Conservation (phyloP, 2,113 vertebrate species). For the Pungitius pungitius region DNA sequence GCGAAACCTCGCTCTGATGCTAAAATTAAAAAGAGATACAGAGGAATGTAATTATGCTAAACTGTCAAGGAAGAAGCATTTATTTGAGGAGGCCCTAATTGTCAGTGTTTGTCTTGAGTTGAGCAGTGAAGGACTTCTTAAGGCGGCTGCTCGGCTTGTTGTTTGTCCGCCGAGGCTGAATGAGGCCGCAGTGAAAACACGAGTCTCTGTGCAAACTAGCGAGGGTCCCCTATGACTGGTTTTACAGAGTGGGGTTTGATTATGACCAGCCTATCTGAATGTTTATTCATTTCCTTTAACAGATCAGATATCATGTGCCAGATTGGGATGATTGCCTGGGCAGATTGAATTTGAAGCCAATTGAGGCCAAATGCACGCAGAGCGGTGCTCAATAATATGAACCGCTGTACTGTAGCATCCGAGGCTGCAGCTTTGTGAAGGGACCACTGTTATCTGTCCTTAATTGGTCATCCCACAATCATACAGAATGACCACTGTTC, state of each 20-base stretch:
- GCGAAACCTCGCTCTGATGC: slow-evolving; percentile 76
- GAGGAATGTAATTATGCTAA: slow-evolving; percentile 73
- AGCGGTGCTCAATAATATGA: slow-evolving; percentile 18
- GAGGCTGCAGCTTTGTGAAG: slow-evolving; percentile 20
- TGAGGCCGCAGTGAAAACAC: slow-evolving; percentile 62
- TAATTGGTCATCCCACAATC: slow-evolving; percentile 29
- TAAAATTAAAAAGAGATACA: slow-evolving; percentile 72
- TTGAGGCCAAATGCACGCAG: slow-evolving; percentile 43
- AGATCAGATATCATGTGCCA: slow-evolving; percentile 43
- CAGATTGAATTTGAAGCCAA: slow-evolving; percentile 59
- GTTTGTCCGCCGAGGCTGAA: slow-evolving; percentile 67
- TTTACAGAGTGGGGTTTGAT: slow-evolving; percentile 52
- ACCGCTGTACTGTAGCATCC: slow-evolving; percentile 33
- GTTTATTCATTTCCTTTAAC: slow-evolving; percentile 55
- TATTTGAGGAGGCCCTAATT: slow-evolving; percentile 77
- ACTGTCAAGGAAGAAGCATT: slow-evolving; percentile 71
- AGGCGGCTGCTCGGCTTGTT: slow-evolving; percentile 61
- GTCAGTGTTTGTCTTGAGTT: slow-evolving; percentile 71
- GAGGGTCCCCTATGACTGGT: slow-evolving; percentile 48
- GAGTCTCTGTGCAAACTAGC: slow-evolving; percentile 61
- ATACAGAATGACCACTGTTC: slow-evolving; percentile 57
- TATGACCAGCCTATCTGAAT: slow-evolving; percentile 50
- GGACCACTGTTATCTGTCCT: slow-evolving; percentile 35
- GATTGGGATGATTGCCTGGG: slow-evolving; percentile 50
- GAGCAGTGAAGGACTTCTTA: slow-evolving; percentile 75